Evolutionary conservation across 2,797 vertebrate species (phyloP).

Genomic region (Gymnoscopelus braueri): DNA sequence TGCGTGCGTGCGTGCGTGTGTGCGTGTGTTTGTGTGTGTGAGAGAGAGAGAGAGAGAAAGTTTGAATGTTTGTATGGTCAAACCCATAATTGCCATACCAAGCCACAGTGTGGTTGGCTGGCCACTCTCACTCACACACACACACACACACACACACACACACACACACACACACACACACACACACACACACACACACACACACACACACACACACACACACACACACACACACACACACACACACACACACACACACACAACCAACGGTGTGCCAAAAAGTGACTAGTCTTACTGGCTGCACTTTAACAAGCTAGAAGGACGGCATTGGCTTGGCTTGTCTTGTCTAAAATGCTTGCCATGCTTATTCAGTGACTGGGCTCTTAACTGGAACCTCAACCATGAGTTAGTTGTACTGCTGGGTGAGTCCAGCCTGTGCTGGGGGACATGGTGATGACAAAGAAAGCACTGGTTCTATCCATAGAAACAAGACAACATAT

Average conservation of each 20-base stretch:
- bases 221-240: conserved; percentile 30
- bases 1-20: conserved; percentile 2
- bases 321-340: conserved; percentile 36
- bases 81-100: conserved; percentile 61
- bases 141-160: conserved; percentile 26
- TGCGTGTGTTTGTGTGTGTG: conserved; percentile 9
- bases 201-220: conserved; percentile 21
- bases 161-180: conserved; percentile 13
- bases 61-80: conserved; percentile 60
- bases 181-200: conserved; percentile 36
- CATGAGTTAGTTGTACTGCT: conserved; percentile 49
- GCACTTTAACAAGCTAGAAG: conserved; percentile 51
- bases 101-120: conserved; percentile 67
- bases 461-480: background rate
- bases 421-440: conserved; percentile 34
- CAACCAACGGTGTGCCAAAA: conserved; percentile 27
- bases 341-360: conserved; percentile 21
- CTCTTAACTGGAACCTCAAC: conserved; percentile 14
- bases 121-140: background rate
- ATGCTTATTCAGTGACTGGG: conserved; percentile 35
- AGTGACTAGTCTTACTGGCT: conserved; percentile 30
- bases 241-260: conserved; percentile 28
- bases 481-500: background rate
- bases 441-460: conserved; percentile 15
- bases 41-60: conserved; percentile 23